Conservation (phyloP, 2,888 invertebrate genomes). For the Mythimna lalbum region DNA sequence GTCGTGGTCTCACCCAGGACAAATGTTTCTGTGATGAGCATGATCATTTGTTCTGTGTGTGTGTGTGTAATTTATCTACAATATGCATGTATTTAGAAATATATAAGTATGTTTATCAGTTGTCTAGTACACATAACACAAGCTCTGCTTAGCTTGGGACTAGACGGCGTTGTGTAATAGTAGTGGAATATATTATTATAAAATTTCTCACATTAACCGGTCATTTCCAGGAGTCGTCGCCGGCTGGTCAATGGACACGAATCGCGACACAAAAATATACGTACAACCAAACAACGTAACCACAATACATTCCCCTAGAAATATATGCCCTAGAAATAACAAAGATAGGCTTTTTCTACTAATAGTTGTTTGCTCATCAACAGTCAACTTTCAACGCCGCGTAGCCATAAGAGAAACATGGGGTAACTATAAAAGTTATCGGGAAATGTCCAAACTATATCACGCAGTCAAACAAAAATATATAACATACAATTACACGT, state of each 20-base stretch:
- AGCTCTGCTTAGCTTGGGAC: no score
- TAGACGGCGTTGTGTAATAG: no score
- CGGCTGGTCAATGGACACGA: conserved; percentile 94
- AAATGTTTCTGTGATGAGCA: no score
- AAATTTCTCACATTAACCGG: background rate
- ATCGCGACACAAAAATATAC: conserved; percentile 93
- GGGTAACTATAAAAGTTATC: conserved; percentile 89
- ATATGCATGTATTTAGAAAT: no score
- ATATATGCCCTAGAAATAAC: conserved; percentile 85
- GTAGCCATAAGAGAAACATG: conserved; percentile 93
- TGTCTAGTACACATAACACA: no score
- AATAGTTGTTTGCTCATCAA: conserved; percentile 94
- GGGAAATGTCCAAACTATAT: conserved; percentile 74
- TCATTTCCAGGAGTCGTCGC: conserved; percentile 85
- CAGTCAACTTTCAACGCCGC: conserved; percentile 92
- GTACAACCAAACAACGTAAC: conserved; percentile 93
- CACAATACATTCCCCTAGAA: conserved; percentile 91
- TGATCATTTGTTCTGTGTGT: no score
- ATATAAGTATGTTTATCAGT: no score
- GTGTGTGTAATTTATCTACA: no score
- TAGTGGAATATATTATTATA: no score
- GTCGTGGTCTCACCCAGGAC: no score
- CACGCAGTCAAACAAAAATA: conserved; percentile 76
- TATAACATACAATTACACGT: conserved; percentile 81
- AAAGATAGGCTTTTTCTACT: conserved; percentile 91